Base-by-base conservation (phyloP, 2,888 invertebrate species). In the Tenthredo notha region DNA sequence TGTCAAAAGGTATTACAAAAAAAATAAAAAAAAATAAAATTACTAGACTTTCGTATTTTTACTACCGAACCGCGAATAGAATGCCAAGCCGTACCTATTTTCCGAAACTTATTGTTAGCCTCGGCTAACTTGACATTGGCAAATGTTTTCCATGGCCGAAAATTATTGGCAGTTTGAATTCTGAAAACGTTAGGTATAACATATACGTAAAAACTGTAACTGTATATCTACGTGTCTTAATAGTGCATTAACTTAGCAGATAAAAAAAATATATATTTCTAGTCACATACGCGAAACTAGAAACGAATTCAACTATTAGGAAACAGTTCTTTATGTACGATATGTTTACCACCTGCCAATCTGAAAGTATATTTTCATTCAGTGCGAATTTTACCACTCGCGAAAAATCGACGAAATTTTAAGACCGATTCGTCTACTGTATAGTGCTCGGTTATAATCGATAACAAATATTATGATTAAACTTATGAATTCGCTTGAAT, bases 51-150 rank as follows among this genome's bases (percentile, higher is more conserved):
- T 54, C 50, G 50, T 33, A 77, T 77, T 77, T 77, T 77, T 54
- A 54, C n/a, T 77, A 54, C n/a, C 77, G 29, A 77, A 54, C 50
- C 29, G 54, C 54, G 50, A 77, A 54, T 18, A 15, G 54, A 33
- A 77, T 54, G 29, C 43, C 43, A 47, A 40, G 70, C 9, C 1
- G 29, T 75, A 75, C 25, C 50, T 50, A 54, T 77, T 77, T 77
- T 54, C 54, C 77, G n/a, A 77, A 77, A 77, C 29, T 33, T 54
- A 33, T 18, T 54, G 40, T 77, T 33, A 54, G 54, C 54, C 77
- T 54, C 47, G 77, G 9, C 9, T 54, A 43, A 77, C 77, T 77
- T 77, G 77, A 54, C 77, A 77, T 77, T 77, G 50, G 77, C 50
- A n/a, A 33, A 77, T 15, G 77, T 54, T 77, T 29, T 54, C 54